These are phyloP conservation scores for Melanaphis sacchari DNA, from an alignment of 1,140 invertebrate species.

Conservation along the genomic window DNA sequence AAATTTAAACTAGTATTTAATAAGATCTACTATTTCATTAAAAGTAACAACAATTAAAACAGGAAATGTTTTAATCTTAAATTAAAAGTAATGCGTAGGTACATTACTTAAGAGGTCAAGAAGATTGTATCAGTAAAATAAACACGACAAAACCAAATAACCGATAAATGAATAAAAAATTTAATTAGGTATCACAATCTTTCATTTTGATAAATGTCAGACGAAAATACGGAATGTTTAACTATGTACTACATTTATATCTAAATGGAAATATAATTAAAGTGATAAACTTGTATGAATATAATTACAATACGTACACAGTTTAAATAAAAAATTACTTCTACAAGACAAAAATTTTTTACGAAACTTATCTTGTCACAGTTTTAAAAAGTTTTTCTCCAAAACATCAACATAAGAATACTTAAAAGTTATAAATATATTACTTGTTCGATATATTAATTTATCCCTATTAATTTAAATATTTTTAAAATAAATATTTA, in stretches of 20 bases:
- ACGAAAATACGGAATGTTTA: background rate
- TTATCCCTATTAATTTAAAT: background rate
- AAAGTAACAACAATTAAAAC: background rate
- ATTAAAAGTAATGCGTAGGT: background rate
- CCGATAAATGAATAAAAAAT: background rate
- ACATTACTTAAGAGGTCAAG: background rate
- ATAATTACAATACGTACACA: background rate
- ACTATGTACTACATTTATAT: background rate
- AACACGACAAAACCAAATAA: background rate
- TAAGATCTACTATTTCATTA: background rate
- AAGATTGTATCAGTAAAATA: background rate
- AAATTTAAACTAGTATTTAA: background rate
- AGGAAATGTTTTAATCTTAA: background rate
- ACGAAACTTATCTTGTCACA: background rate
- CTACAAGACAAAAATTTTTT: background rate
- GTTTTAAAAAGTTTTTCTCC: background rate
- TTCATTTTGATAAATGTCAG: constrained; percentile 12
- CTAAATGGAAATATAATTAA: background rate
- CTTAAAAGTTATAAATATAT: background rate
- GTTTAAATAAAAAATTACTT: background rate
- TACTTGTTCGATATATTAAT: background rate
- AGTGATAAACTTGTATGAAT: constrained; percentile 2
- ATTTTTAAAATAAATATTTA: background rate
- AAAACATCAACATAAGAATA: background rate
- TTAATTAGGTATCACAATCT: background rate